A percentile compares a stretch with the other conserved stretches of the same genome.
Conservation (phyloP, 1,140 invertebrate species). For the Pomacea maculata region DNA sequence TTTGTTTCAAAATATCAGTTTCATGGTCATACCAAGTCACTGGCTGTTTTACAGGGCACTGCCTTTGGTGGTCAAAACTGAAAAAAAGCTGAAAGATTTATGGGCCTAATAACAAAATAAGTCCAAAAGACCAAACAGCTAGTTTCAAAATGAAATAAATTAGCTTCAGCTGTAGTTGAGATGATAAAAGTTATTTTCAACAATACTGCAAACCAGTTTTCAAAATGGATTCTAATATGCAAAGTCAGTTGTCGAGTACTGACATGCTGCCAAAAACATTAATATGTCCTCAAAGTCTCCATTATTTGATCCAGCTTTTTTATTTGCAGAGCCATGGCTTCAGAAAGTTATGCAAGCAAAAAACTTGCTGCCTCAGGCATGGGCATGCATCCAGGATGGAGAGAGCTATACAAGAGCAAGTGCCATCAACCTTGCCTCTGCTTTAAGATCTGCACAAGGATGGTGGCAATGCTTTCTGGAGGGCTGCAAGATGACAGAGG, state of each 20-base stretch:
- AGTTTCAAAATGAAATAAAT: no score
- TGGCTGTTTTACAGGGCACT: not conserved
- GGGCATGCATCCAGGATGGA: conserved; percentile 20
- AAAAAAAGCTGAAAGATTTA: not conserved
- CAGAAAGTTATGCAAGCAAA: not conserved
- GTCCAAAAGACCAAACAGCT: not conserved
- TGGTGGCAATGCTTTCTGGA: conserved; percentile 9
- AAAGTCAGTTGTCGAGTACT: no score
- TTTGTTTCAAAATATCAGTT: not conserved
- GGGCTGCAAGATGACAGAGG: conserved; percentile 12
- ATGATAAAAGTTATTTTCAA: no score
- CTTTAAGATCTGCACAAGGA: not conserved
- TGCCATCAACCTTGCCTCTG: conserved; percentile 13
- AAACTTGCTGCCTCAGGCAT: conserved; percentile 12
- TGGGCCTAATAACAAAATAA: not conserved
- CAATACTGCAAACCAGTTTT: no score
- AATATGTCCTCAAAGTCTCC: no score
- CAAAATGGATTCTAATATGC: no score
- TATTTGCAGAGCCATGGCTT: not conserved
- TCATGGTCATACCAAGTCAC: not conserved
- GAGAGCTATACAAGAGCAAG: conserved; percentile 26
- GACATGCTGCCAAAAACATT: no score
- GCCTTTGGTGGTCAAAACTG: no score
- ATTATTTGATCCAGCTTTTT: not conserved
- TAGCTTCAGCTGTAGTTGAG: no score